These are phyloP conservation scores for Synergus umbraculus DNA, from an alignment of 2,888 invertebrate genomes.

Conservation along the genomic window DNA sequence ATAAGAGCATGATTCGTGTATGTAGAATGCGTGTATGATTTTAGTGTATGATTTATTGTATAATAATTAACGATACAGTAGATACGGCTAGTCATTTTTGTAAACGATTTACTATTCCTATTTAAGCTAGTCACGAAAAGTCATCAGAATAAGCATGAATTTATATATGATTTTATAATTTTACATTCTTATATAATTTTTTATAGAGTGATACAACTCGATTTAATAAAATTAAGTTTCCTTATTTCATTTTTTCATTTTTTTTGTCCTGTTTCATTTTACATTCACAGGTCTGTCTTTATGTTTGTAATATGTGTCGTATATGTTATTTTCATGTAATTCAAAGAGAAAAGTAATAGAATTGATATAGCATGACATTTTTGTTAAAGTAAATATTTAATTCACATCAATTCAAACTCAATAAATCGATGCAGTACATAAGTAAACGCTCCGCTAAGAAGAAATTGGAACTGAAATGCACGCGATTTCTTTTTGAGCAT, in stretches of 20 bases:
- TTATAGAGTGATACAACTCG: conserved; percentile 35
- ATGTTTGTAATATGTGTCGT: conserved; percentile 1
- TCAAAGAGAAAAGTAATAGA: not conserved
- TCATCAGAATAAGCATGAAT: conserved; percentile 50
- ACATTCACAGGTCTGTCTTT: not conserved
- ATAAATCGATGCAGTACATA: conserved; percentile 40
- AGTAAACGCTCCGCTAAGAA: conserved; percentile 46
- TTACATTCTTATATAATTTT: conserved; percentile 46
- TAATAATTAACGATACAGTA: conserved; percentile 53
- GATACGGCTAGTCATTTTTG: conserved; percentile 70
- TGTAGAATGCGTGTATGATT: conserved; percentile 47
- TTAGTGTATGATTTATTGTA: conserved; percentile 48
- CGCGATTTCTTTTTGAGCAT: not conserved
- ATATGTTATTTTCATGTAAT: not conserved
- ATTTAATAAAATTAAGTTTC: conserved; percentile 53
- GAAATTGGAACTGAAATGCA: not conserved
- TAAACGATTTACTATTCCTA: conserved; percentile 68
- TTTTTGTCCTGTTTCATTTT: conserved; percentile 34
- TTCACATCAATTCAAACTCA: not conserved
- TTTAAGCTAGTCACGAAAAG: conserved; percentile 70
- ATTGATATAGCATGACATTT: not conserved
- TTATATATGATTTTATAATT: conserved; percentile 52
- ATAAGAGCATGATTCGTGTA: conserved; percentile 49
- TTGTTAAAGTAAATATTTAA: not conserved
- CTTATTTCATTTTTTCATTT: conserved; percentile 34